These are phyloP conservation scores for Lasioglossum oenotherae DNA, from an alignment of 2,888 invertebrate genomes.

Conservation along the genomic window DNA sequence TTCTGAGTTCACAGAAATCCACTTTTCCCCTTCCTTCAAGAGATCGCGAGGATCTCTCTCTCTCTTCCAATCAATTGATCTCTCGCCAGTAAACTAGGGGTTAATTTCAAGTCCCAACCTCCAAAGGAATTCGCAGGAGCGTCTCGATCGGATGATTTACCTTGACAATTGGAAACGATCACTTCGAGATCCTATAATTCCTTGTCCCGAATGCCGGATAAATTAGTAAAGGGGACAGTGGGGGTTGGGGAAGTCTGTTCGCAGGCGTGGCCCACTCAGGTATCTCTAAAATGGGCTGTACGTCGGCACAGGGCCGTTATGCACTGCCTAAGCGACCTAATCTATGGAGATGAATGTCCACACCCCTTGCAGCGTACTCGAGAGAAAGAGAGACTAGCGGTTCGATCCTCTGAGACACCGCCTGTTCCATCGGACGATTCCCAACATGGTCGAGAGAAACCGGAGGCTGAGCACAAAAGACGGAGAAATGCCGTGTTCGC, in stretches of 20 bases:
- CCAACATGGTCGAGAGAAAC: constrained; percentile 46
- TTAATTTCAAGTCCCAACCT: neutral
- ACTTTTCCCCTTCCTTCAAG: neutral
- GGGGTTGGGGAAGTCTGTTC: constrained; percentile 27
- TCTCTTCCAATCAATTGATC: constrained; percentile 1
- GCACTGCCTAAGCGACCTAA: constrained; percentile 63
- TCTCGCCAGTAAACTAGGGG: neutral
- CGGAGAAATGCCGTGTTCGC: constrained; percentile 41
- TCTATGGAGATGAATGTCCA: constrained; percentile 74
- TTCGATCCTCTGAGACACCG: constrained; percentile 65
- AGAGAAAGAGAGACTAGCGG: constrained; percentile 34
- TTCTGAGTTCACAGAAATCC: neutral
- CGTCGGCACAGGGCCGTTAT: constrained; percentile 57
- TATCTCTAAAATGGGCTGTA: constrained; percentile 60
- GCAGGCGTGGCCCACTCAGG: constrained; percentile 75
- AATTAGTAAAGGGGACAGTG: neutral
- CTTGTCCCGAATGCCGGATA: neutral
- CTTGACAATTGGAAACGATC: constrained; percentile 40
- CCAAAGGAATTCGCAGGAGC: neutral
- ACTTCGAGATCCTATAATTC: constrained; percentile 21
- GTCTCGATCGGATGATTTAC: constrained; percentile 24
- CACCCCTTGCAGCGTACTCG: constrained; percentile 57
- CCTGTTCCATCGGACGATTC: constrained; percentile 56
- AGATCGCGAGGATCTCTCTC: neutral
- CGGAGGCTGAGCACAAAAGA: constrained; percentile 51